Evolutionary conservation across 2,113 vertebrate genomes (phyloP).

Genomic region (Ciconia maguari): DNA sequence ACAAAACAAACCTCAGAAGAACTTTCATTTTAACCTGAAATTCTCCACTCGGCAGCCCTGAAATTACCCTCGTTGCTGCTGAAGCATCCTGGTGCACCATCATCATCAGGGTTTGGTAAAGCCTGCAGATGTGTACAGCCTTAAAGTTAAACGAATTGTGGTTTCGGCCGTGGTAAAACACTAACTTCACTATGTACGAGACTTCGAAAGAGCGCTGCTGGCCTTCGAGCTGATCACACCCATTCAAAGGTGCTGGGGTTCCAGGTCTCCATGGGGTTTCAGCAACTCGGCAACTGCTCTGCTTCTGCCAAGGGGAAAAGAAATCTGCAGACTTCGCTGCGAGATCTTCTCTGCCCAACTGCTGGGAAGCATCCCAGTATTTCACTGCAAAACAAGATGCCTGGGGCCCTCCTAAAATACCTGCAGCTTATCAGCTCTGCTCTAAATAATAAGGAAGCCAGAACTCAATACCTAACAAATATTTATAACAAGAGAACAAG

Average conservation of each 20-base stretch:
- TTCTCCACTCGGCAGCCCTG: not conserved
- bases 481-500: not conserved
- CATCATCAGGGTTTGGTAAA: not conserved
- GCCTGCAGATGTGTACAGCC: accelerated
- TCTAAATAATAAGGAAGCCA: not conserved
- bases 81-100: not conserved
- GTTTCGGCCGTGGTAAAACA: not conserved
- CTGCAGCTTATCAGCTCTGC: not conserved
- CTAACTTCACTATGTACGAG: not conserved
- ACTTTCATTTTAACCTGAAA: not conserved
- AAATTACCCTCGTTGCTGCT: accelerated
- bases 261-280: not conserved
- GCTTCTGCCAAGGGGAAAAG: not conserved
- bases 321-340: not conserved
- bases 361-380: not conserved
- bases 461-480: not conserved
- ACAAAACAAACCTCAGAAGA: not conserved
- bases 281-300: accelerated
- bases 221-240: not conserved
- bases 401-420: not conserved
- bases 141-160: accelerated
- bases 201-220: not conserved
- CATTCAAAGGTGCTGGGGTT: not conserved
- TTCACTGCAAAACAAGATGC: not conserved
- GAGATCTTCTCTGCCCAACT: not conserved